Conservation (phyloP, 2,113 vertebrate genomes). For the Corvus cornix region DNA sequence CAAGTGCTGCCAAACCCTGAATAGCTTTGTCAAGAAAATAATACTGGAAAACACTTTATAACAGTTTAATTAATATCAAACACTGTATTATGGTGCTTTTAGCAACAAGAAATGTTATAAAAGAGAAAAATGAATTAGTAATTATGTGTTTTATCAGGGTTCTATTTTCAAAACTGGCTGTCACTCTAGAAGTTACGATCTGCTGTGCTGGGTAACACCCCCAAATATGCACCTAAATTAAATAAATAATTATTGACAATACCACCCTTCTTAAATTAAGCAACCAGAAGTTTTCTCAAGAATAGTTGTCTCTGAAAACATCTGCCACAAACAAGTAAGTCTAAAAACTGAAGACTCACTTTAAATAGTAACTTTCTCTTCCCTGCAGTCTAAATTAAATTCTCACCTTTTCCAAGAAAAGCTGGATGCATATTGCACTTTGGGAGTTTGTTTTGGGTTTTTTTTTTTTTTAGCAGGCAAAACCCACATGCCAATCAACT, state of each 20-base stretch:
- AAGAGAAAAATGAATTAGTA: background rate
- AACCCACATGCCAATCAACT: background rate
- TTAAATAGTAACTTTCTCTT: background rate
- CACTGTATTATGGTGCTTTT: background rate
- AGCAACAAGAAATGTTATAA: background rate
- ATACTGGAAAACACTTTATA: background rate
- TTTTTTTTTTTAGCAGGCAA: background rate
- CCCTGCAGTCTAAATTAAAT: background rate
- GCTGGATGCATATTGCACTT: background rate
- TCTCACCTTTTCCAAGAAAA: background rate
- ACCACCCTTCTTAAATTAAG: background rate
- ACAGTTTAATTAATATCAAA: background rate
- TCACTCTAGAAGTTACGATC: background rate
- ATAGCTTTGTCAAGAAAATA: constrained; percentile 73
- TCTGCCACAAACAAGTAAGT: background rate
- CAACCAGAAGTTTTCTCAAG: background rate
- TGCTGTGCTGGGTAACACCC: background rate
- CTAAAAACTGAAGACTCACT: background rate
- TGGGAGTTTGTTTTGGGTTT: background rate
- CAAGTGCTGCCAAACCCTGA: constrained; percentile 89
- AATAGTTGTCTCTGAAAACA: background rate
- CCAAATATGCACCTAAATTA: background rate
- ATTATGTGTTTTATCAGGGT: background rate
- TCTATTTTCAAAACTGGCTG: background rate
- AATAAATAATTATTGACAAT: background rate